phyloP scores from a whole-genome alignment of 2,797 vertebrate species.

The Mormyrops boulengeri region DNA sequence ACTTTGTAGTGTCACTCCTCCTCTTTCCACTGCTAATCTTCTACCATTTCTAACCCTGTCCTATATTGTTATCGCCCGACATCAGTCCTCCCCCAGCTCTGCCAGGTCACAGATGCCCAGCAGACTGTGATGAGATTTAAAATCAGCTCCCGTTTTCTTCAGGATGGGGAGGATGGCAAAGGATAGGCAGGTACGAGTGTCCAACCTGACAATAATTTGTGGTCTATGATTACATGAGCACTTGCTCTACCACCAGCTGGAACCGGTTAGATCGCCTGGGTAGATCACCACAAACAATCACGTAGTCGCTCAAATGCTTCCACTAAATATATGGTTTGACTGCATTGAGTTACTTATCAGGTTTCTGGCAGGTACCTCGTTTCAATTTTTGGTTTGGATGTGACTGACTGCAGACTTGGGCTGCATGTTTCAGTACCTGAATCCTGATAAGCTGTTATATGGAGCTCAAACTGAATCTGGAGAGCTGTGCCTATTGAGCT shows the following conservation, averaged over 20 bases:
- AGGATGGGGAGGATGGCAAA: neutral
- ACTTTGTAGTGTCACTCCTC: neutral
- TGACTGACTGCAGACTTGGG: neutral
- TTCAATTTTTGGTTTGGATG: neutral
- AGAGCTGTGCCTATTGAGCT: neutral
- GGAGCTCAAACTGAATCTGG: neutral
- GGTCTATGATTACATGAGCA: neutral
- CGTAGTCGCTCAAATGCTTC: neutral
- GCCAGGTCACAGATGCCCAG: neutral
- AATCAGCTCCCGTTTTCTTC: neutral
- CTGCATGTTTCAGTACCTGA: neutral
- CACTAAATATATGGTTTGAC: neutral
- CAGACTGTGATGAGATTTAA: neutral
- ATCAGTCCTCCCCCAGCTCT: neutral
- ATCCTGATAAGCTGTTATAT: neutral
- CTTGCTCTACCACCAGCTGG: neutral
- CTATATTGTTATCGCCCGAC: neutral
- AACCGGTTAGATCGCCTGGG: neutral
- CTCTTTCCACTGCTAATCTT: neutral
- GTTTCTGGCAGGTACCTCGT: neutral
- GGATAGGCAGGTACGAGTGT: neutral
- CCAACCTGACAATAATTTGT: neutral
- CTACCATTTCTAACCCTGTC: neutral
- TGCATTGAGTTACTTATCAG: neutral
- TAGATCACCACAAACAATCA: neutral